phyloP scores from a whole-genome alignment of 2,888 invertebrate genomes.

The Drepanosiphum platanoidis region DNA sequence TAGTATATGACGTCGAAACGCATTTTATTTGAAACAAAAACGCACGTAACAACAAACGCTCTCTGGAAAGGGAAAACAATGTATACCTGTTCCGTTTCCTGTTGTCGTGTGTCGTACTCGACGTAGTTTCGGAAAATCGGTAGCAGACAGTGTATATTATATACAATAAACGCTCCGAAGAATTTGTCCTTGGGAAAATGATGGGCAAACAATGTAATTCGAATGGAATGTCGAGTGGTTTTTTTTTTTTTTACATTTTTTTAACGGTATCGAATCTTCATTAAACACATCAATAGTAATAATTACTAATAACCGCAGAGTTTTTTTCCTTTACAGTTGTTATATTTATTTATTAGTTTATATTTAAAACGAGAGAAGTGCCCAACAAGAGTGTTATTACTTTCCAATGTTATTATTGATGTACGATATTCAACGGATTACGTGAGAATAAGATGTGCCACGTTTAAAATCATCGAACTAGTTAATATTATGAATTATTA shows the following conservation, averaged over 20 bases:
- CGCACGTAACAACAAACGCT: neutral
- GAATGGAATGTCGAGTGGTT: constrained; percentile 14
- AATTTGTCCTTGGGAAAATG: constrained; percentile 29
- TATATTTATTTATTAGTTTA: too few species aligned
- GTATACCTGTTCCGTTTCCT: constrained; percentile 16
- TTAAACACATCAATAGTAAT: neutral
- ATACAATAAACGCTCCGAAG: neutral
- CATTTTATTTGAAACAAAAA: neutral
- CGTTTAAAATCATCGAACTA: too few species aligned
- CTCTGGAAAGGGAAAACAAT: constrained; percentile 39
- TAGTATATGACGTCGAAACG: neutral
- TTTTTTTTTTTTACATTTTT: neutral
- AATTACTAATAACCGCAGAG: too few species aligned
- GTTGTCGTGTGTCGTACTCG: neutral
- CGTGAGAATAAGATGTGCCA: too few species aligned
- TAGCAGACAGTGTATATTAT: neutral
- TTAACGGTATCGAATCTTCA: constrained; percentile 3
- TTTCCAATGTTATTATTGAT: too few species aligned
- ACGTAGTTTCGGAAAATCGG: constrained; percentile 15
- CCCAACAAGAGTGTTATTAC: too few species aligned
- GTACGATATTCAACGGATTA: too few species aligned
- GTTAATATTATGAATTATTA: too few species aligned
- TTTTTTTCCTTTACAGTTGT: too few species aligned
- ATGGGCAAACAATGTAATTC: constrained; percentile 38
- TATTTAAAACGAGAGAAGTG: too few species aligned